Evolutionary conservation across 2,888 invertebrate genomes (phyloP), one percentile per base, ranked within the genome.

Genomic region (Phortica magna): DNA sequence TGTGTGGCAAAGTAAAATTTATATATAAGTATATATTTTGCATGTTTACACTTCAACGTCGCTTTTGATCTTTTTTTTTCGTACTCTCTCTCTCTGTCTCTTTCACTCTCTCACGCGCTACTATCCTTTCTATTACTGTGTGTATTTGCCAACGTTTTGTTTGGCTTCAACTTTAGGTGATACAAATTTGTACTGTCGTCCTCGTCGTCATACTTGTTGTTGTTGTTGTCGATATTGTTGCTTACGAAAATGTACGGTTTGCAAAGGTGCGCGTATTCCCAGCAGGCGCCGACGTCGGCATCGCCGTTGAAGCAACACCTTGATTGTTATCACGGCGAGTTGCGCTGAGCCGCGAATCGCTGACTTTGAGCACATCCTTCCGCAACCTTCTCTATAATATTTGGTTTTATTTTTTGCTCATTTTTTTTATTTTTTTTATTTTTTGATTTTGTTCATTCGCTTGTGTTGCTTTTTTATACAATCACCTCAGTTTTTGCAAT

Each of bases 21-120:
- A 80, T 81, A 88, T 88, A 88, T 88, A 88, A 31, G 31, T 31
- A 31, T 31, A 31, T 31, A 31, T 55, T 88, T 81, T 83, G 83
- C 84, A 88, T 82, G 79, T 79, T 87, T 82, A 80, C 81, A 79
- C 79, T 78, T 78, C 80, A 82, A 78, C 68, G 74, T 81, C 80
- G 88, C 88, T 83, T 85, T 85, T 85, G 88, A 85, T 88, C 85
- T 87, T 87, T 77, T 81, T 80, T 82, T 82, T 77, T 68, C 67
- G n/a, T 55, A 5, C 55, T 10, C 59, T 10, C 3, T 64, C 12
- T 64, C 48, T 22, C 55, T 78, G 71, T 75, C 72, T 76, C 10
- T 64, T 64, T 41, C 14, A 6, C 14, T 12, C 10, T 65, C 39
- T 65, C 14, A 1, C 41, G 41, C 14, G 14, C 0, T 14, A 31